Percentiles rank a stretch among this genome's conserved stretches.
These are phyloP conservation scores for Drosophila pullipes DNA, from an alignment of 2,888 invertebrate genomes.

Conservation along the genomic window DNA sequence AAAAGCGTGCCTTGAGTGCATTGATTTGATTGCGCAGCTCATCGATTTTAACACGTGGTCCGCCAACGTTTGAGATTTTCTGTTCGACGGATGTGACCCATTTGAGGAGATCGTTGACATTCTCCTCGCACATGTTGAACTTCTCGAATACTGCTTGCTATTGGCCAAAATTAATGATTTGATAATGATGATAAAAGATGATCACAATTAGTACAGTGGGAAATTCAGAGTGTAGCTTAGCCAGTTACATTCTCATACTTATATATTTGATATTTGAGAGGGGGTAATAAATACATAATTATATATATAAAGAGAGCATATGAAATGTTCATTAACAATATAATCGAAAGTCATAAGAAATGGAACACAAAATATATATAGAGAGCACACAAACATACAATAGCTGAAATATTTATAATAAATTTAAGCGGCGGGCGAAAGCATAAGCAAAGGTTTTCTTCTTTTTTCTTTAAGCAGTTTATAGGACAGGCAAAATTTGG, in stretches of 20 bases:
- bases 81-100: constrained; percentile 95
- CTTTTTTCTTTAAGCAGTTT: constrained; percentile 28
- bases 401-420: constrained; percentile 83
- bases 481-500: constrained; percentile 28
- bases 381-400: constrained; percentile 83
- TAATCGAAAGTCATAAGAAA: constrained; percentile 55
- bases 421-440: constrained; percentile 67
- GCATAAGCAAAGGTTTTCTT: constrained; percentile 78
- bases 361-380: constrained; percentile 74
- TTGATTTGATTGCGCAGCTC: constrained; percentile 95
- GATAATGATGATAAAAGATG: constrained; percentile 22
- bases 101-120: constrained; percentile 92
- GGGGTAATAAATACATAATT: constrained; percentile 11
- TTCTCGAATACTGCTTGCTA: constrained; percentile 98
- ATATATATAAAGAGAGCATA: constrained; percentile 20
- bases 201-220: constrained; percentile 38
- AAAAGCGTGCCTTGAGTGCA: constrained; percentile 90
- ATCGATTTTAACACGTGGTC: constrained; percentile 94
- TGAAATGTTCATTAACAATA: constrained; percentile 38
- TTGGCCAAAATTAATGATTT: constrained; percentile 26
- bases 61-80: constrained; percentile 93
- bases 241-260: constrained; percentile 41
- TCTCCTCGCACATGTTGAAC: constrained; percentile 95
- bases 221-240: constrained; percentile 18
- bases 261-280: constrained; percentile 21